A percentile compares a stretch with the other conserved stretches of the same genome.
Conservation (phyloP, 2,888 invertebrate genomes). For the Drosophila subquinaria region DNA sequence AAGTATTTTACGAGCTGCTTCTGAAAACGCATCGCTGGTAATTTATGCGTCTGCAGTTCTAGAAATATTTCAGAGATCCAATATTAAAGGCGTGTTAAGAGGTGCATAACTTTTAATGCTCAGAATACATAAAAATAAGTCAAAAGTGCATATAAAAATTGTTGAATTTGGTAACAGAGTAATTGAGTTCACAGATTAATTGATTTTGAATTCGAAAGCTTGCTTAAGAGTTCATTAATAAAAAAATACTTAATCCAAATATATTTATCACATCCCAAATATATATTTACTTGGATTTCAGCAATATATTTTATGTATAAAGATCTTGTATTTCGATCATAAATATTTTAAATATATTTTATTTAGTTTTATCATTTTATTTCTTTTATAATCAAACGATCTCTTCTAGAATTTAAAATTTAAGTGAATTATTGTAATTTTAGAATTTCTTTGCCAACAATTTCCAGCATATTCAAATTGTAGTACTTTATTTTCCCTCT, state of each 20-base stretch:
- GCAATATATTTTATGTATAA: too few relatives aligned
- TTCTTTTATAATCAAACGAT: too few relatives aligned
- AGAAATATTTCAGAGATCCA: constrained; percentile 31
- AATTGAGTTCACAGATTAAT: not conserved
- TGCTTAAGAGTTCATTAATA: too few relatives aligned
- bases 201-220: not conserved
- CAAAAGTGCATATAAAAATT: constrained; percentile 7
- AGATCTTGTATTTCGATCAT: too few relatives aligned
- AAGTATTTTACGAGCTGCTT: constrained; percentile 64
- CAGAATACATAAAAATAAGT: constrained; percentile 3
- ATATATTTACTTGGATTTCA: too few relatives aligned
- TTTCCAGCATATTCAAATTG: not conserved
- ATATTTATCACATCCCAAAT: too few relatives aligned
- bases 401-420: too few relatives aligned
- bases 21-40: constrained; percentile 45
- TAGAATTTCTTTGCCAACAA: not conserved
- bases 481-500: not conserved
- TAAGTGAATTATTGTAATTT: not conserved
- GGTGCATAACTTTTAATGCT: constrained; percentile 15
- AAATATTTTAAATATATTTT: too few relatives aligned
- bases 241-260: too few relatives aligned
- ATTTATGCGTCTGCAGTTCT: constrained; percentile 57
- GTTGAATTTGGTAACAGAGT: not conserved
- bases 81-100: constrained; percentile 37
- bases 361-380: too few relatives aligned